Conservation (phyloP, 2,113 vertebrate genomes). For the Paralichthys olivaceus region DNA sequence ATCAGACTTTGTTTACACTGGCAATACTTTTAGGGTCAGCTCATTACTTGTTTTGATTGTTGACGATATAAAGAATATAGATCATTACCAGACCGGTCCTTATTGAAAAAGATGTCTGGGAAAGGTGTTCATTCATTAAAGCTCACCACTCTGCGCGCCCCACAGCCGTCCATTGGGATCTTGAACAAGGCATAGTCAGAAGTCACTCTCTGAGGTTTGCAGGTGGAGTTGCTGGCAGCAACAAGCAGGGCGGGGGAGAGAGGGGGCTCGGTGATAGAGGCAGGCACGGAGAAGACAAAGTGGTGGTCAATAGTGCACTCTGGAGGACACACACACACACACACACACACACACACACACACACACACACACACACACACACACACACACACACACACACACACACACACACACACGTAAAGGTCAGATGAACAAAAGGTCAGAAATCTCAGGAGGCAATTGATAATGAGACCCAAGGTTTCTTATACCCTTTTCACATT, state of each 20-base stretch:
- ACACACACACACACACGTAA: slow-evolving; percentile 42
- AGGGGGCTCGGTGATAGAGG: slow-evolving; percentile 77
- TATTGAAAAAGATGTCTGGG: background rate
- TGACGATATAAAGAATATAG: background rate
- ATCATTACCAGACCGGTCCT: background rate
- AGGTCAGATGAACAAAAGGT: slow-evolving; percentile 72
- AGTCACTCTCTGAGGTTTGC: slow-evolving; percentile 75
- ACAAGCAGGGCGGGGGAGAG: slow-evolving; percentile 73
- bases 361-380: slow-evolving; percentile 22
- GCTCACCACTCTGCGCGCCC: slow-evolving; percentile 78
- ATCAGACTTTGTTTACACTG: background rate
- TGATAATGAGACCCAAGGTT: slow-evolving; percentile 71
- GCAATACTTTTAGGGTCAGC: background rate
- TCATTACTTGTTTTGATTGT: background rate
- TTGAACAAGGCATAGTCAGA: slow-evolving; percentile 79
- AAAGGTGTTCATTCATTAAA: slow-evolving; percentile 3
- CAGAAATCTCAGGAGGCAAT: slow-evolving; percentile 67
- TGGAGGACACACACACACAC: slow-evolving; percentile 45
- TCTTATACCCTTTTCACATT: slow-evolving; percentile 61
- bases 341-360: slow-evolving; percentile 13
- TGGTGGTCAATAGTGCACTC: slow-evolving; percentile 84
- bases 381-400: slow-evolving; percentile 19
- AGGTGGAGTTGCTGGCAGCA: slow-evolving; percentile 71
- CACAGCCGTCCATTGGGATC: slow-evolving; percentile 82
- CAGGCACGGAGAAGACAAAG: slow-evolving; percentile 83